Base-by-base conservation (phyloP, 1,140 invertebrate genomes). In the Homalodisca vitripennis region DNA sequence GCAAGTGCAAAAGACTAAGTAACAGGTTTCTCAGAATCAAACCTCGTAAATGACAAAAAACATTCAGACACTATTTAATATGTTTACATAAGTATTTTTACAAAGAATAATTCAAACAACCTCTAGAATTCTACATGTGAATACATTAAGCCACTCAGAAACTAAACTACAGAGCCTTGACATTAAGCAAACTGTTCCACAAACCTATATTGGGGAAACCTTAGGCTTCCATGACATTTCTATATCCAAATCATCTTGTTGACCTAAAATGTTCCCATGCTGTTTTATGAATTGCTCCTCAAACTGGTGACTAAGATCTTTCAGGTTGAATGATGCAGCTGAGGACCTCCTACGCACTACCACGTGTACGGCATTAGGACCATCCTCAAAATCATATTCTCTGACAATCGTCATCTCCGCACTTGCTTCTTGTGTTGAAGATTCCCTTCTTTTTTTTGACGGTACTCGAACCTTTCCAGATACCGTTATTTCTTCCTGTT, bases 401-500 rank as follows among this genome's bases (percentile, higher is more conserved):
- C 89, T 82, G 57, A 70, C 66, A 55, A 86, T 79, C 57, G 88
- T 85, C 24, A 84, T 82, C 68, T 85, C 82, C 65, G 84, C 84
- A 73, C 87, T 84, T 70, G 90, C 88, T 70, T 86, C 81, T 79
- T 90, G 87, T 79, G 88, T 82, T 66, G 87, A 84, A 68, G 91
- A 87, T 77, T 85, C 85, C 24, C 92, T 88, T 84, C 82, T 92
- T 87, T 85, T 87, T 41, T 88, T 88, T 74, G 88, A 79, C 71
- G 85, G 92, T n/a, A 92, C 71, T 80, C 89, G 90, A 2, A 92
- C 86, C 80, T 91, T 92, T 68, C 89, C 89, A 12, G 89, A 88
- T 86, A 93, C 89, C 2, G 89, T 91, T 71, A 93, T 89, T 79
- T 93, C 90, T 82, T 93, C 91, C 80, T 93, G 91, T 55, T 90